Percentiles rank a stretch among this genome's conserved stretches.
These are phyloP conservation scores for Labrus mixtus DNA, from an alignment of 2,113 vertebrate genomes.

Conservation along the genomic window DNA sequence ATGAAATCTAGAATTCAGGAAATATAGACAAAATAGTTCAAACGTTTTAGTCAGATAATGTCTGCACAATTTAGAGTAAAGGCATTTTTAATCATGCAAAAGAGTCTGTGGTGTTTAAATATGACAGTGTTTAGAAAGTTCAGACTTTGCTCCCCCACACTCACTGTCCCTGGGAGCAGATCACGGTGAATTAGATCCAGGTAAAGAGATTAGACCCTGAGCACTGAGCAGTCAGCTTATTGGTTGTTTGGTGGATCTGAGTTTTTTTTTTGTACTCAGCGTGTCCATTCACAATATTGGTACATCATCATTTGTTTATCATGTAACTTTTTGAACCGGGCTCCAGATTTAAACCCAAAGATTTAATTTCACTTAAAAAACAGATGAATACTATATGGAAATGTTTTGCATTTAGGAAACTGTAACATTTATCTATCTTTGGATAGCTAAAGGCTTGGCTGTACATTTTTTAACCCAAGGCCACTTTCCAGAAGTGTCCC, in stretches of 20 bases:
- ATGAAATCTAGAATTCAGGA: not conserved
- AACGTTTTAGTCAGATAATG: no score
- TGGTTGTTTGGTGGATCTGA: conserved; percentile 36
- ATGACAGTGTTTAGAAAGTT: not conserved
- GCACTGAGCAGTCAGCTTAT: conserved; percentile 20
- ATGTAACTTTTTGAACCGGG: not conserved
- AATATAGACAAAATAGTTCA: not conserved
- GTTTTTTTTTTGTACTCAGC: conserved; percentile 12
- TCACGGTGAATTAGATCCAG: conserved; percentile 49
- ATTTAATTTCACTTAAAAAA: conserved; percentile 1
- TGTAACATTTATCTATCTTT: no score
- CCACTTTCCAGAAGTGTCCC: not conserved
- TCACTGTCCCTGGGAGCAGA: conserved; percentile 1
- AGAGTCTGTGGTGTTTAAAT: not conserved
- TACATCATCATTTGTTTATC: conserved; percentile 23
- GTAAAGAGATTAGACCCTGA: conserved; percentile 52
- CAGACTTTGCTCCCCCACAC: conserved; percentile 11
- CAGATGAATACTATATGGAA: not conserved
- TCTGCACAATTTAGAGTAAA: not conserved
- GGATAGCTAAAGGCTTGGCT: no score
- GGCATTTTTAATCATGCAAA: not conserved
- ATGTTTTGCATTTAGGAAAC: not conserved
- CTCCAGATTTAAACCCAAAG: not conserved
- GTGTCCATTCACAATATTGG: not conserved
- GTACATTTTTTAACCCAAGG: not conserved